phyloP scores from a whole-genome alignment of 2,797 vertebrate species.

The Cheirogaleus major region DNA sequence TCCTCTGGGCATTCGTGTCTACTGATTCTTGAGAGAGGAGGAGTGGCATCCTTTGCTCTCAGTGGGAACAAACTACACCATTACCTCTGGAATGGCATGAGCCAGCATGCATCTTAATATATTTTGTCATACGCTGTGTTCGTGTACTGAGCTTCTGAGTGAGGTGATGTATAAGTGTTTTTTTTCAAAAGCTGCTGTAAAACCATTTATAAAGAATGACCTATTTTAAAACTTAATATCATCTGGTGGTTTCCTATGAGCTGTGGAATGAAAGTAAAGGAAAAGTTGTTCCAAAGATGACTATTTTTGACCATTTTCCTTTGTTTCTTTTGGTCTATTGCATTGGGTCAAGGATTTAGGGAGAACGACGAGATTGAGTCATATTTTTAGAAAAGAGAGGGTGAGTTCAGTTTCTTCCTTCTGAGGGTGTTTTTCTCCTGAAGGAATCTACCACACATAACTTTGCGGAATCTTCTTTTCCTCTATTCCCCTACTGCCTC shows the following conservation, averaged over 20 bases:
- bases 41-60: not conserved
- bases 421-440: not conserved
- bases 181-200: conserved; percentile 21
- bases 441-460: not conserved
- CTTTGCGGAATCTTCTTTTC: not conserved
- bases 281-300: conserved; percentile 31
- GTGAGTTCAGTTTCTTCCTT: not conserved
- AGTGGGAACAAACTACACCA: not conserved
- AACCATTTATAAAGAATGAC: conserved; percentile 55
- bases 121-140: conserved; percentile 21
- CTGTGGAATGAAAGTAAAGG: conserved; percentile 29
- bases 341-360: not conserved
- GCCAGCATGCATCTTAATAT: not conserved
- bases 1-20: conserved; percentile 10
- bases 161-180: not conserved
- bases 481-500: not conserved
- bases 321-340: conserved; percentile 41
- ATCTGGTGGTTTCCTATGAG: not conserved
- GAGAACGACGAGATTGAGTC: not conserved
- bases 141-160: not conserved
- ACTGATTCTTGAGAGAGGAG: conserved; percentile 20
- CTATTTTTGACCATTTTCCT: conserved; percentile 29
- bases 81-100: conserved; percentile 23
- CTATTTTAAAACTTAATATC: conserved; percentile 50
- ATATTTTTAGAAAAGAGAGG: conserved; percentile 20